phyloP scores from a whole-genome alignment of 2,797 vertebrate species.

The Eutrigla gurnardus region DNA sequence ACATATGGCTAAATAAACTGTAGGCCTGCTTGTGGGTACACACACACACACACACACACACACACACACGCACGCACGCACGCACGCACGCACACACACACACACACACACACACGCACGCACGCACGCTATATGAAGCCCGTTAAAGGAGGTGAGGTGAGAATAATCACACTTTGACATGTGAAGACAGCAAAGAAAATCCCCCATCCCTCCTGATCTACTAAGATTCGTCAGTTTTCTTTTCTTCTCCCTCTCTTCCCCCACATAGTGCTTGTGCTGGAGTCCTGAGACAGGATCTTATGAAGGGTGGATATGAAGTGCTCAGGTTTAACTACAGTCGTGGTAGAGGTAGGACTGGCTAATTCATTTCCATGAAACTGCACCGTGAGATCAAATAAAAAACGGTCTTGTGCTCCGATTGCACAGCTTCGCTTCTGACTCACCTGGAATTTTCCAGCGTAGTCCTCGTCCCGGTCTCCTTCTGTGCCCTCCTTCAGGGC shows the following conservation, averaged over 20 bases:
- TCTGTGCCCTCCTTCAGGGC: slow-evolving; percentile 92
- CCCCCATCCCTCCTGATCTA: background rate
- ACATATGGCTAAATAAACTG: slow-evolving; percentile 11
- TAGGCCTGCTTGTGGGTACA: background rate
- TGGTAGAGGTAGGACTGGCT: background rate
- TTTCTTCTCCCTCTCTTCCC: slow-evolving; percentile 3
- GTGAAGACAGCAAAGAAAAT: slow-evolving; percentile 44
- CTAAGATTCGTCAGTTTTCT: background rate
- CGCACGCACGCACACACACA: no score
- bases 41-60: no score
- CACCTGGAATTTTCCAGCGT: slow-evolving; percentile 95
- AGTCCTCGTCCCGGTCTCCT: slow-evolving; percentile 96
- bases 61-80: no score
- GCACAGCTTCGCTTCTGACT: slow-evolving; percentile 44
- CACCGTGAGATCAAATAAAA: background rate
- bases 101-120: no score
- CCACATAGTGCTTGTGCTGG: slow-evolving; percentile 8
- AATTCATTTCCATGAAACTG: background rate
- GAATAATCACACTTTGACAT: slow-evolving; percentile 66
- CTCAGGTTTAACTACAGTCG: background rate
- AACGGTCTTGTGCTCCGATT: background rate
- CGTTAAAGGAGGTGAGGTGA: slow-evolving; percentile 64
- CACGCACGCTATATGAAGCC: slow-evolving; percentile 38
- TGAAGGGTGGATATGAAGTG: background rate
- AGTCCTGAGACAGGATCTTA: slow-evolving; percentile 34